Evolutionary conservation across 2,888 invertebrate genomes (phyloP), one percentile per base, ranked within the genome.

Genomic region (Habroteleia sp.): DNA sequence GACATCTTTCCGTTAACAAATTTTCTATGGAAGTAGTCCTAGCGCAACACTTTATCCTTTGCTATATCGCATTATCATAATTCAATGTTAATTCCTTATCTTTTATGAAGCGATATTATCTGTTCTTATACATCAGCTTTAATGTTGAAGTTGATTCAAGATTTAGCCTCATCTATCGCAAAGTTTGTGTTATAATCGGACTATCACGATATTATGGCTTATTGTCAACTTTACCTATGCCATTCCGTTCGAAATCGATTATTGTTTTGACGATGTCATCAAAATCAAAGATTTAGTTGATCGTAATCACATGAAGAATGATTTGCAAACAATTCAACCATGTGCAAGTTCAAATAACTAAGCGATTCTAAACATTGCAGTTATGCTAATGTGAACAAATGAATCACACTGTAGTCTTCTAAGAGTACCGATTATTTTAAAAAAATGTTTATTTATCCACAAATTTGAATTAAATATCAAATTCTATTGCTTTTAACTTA

Each of bases 71-170:
- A 54, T 56, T 66, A 27, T 54, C 46, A 66, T 66, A 52, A 52
- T 56, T 56, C 58, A 50, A 58, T 58, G 41, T 50, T 68, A 68
- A 68, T 50, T 27, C 60, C 37, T 41, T 35, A 27, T 39, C 33
- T 16, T 41, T 50, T 42, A 50, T 41, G 37, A 27, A 8, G 29
- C 4, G 41, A 50, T 60, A 44, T 27, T 60, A 60, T 50, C 69
- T 25, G 37, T 29, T 52, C 50, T 44, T 60, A 44, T 44, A 60
- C 69, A 50, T 58, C 68, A 13, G 68, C 58, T 60, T 68, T 68
- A 68, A 56, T 13, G 20, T 23, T 20, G 25, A 48, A 68, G 68
- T 41, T 14, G 16, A 42, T 60, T 68, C 50, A 60, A 68, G 42
- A 68, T 60, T 68, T 33, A 48, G 25, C 37, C 10, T 23, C 37